Base-by-base conservation (phyloP, 1,140 invertebrate genomes). In the Sminthurides bifidus region DNA sequence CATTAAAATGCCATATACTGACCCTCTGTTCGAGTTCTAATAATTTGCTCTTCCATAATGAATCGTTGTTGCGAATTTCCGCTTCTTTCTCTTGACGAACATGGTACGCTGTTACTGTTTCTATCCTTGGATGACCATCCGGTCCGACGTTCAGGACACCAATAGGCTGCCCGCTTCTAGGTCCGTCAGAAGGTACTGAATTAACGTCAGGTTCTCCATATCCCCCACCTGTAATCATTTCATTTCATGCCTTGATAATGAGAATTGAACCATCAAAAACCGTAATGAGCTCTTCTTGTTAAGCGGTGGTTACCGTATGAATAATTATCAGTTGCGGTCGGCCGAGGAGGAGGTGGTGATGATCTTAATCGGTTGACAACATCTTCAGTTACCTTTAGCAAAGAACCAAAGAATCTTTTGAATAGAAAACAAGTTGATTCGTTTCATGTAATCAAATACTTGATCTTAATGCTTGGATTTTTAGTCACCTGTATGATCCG, bases 401-500 rank as follows among this genome's bases (percentile, higher is more conserved):
- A 12, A 48, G 29, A 48, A 26, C 29, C 27, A 30, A 26, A 12
- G 6, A 51, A 33, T 14, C 5, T 33, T 51, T 10, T 14, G 17
- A 48, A 27, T 48, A 15, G 29, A 5, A 12, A 41, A 41, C 15
- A 17, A 35, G n/a, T 35, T 10, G 8, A 35, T 35, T n/a, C n/a
- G n/a, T 35, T 10, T 44, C 10, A 17, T 44, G 41, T 10, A 19
- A 44, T 10, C 8, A 44, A 23, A 52, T 10, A 41, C 38, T 6
- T 40, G 30, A n/a, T 12, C 23, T 52, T 5, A 6, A 49, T 10
- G 14, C 37, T 49, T 26, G 5, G 23, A 38, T 37, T 44, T n/a
- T n/a, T n/a, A n/a, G n/a, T n/a, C n/a, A 30, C 38, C 41, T 45
- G 29, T 44, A 54, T 40, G 19, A 44, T 54, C 8, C 38, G 3